A percentile compares a stretch with the other conserved stretches of the same genome.
Evolutionary conservation across 2,797 vertebrate species (phyloP).

Genomic region (Pseudocheirus occidentalis): DNA sequence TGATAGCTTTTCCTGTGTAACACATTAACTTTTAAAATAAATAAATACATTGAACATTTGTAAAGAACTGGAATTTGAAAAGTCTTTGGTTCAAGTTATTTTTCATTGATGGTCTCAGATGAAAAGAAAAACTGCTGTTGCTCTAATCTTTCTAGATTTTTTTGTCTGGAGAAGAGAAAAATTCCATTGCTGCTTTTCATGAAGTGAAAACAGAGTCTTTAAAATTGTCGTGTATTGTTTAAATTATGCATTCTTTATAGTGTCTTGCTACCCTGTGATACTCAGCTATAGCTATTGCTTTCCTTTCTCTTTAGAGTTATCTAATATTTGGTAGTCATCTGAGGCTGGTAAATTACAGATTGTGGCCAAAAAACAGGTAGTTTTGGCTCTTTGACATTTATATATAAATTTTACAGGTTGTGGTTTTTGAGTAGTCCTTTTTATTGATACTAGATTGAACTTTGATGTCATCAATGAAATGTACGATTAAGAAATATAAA

Average conservation of each 20-base stretch:
- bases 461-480: not conserved
- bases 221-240: accelerated
- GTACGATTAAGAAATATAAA: not conserved
- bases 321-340: not conserved
- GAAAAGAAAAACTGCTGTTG: not conserved
- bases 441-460: not conserved
- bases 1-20: not conserved
- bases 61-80: not conserved
- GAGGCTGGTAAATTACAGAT: not conserved
- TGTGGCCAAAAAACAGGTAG: conserved; percentile 24
- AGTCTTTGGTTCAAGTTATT: not conserved
- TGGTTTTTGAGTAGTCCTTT: not conserved
- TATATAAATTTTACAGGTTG: not conserved
- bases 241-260: not conserved
- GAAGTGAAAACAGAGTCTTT: not conserved
- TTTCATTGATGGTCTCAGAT: not conserved
- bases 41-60: not conserved
- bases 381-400: not conserved
- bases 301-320: not conserved
- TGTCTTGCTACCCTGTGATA: not conserved
- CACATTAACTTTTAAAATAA: not conserved
- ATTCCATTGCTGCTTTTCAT: not conserved
- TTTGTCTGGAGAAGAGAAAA: conserved; percentile 57
- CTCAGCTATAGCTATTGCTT: not conserved
- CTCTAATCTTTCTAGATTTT: conserved; percentile 67